phyloP scores from a whole-genome alignment of 2,113 vertebrate species.

The Eretmochelys imbricata region DNA sequence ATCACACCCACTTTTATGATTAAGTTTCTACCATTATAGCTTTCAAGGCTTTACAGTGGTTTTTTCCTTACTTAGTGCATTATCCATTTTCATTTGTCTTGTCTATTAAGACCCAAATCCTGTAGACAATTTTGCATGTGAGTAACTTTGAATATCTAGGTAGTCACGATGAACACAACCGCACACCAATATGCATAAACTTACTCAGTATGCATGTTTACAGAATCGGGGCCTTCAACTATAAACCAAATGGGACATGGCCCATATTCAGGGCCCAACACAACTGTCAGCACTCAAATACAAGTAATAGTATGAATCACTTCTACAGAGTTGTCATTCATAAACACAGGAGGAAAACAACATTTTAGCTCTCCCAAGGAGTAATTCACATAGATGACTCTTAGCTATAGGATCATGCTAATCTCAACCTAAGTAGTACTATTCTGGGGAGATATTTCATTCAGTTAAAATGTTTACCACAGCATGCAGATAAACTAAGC shows the following conservation, averaged over 20 bases:
- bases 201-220: not conserved
- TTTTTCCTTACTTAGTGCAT: not conserved
- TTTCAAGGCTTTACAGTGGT: not conserved
- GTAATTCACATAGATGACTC: not conserved
- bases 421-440: conserved; percentile 2
- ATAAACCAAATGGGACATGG: not conserved
- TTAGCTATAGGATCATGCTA: not conserved
- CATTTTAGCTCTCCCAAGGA: not conserved
- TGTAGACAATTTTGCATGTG: conserved; percentile 8
- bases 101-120: not conserved
- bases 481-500: conserved; percentile 54
- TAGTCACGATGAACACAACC: not conserved
- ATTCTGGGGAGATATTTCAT: conserved; percentile 1
- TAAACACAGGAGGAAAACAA: conserved; percentile 18
- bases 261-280: not conserved
- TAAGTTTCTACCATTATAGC: not conserved
- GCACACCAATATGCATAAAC: not conserved
- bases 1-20: not conserved
- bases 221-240: conserved; percentile 2
- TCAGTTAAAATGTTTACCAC: conserved; percentile 46
- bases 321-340: not conserved
- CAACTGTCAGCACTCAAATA: conserved; percentile 6
- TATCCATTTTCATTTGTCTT: not conserved
- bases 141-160: not conserved
- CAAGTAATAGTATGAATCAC: not conserved